Conservation (phyloP, 1,140 invertebrate genomes). For the Zeugodacus cucurbitae region DNA sequence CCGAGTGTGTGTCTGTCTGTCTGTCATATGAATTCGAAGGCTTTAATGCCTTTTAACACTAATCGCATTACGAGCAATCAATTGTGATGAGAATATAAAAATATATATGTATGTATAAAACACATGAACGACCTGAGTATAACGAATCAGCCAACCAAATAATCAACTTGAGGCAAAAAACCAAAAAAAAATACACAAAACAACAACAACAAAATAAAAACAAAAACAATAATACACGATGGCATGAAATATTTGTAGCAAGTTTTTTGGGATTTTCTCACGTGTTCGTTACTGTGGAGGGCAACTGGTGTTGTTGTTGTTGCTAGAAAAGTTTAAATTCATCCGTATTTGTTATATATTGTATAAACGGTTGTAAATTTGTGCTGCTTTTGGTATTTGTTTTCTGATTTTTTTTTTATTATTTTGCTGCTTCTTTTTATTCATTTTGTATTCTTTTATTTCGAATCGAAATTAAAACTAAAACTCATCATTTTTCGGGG, state of each 20-base stretch:
- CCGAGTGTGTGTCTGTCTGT: neutral
- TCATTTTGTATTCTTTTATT: neutral
- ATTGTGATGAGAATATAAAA: conserved; percentile 49
- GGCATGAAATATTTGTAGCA: conserved; percentile 37
- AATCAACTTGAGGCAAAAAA: neutral
- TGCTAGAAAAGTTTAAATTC: conserved; percentile 13
- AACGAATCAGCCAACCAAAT: neutral
- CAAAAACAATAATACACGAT: neutral
- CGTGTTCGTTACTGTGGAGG: conserved; percentile 33
- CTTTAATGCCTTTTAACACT: conserved; percentile 50
- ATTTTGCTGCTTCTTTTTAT: neutral
- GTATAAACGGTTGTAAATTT: neutral
- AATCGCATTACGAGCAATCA: conserved; percentile 50
- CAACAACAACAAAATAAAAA: neutral
- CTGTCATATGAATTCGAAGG: conserved; percentile 48
- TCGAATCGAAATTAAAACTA: neutral
- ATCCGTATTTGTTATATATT: conserved; percentile 4
- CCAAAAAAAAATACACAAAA: neutral
- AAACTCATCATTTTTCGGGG: conserved; percentile 32
- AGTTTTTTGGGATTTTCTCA: conserved; percentile 46
- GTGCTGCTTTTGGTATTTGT: neutral
- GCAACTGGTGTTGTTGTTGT: neutral
- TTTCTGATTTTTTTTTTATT: neutral
- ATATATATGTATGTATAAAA: conserved; percentile 1
- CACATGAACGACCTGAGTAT: neutral